Conservation (phyloP, 2,797 vertebrate genomes). For the Betta splendens region DNA sequence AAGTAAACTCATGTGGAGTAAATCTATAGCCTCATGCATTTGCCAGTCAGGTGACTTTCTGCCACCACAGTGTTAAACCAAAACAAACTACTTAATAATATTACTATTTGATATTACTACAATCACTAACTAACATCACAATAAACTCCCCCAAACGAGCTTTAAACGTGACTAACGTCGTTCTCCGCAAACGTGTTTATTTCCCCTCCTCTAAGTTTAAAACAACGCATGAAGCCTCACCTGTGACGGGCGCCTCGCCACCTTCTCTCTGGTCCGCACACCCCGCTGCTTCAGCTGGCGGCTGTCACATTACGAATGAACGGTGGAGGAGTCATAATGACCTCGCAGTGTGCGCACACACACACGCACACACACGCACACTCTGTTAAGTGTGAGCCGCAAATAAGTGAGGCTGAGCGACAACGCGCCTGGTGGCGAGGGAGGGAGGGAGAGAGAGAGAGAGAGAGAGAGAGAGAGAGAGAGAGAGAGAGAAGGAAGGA, state of each 20-base stretch:
- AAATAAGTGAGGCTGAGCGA: constrained; percentile 38
- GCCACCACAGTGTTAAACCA: not conserved
- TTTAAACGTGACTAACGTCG: no score
- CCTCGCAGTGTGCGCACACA: no score
- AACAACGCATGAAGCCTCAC: constrained; percentile 39
- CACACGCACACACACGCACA: no score
- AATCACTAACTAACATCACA: no score
- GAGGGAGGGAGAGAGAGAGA: constrained; percentile 12
- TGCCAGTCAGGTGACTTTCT: not conserved
- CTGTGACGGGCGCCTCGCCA: constrained; percentile 57
- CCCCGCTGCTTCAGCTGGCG: not conserved
- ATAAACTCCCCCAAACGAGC: no score
- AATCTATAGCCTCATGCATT: no score
- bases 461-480: constrained; percentile 2
- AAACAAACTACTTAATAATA: no score
- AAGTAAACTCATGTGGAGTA: no score
- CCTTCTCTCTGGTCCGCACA: constrained; percentile 8
- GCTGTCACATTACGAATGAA: constrained; percentile 18
- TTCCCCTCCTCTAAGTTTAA: no score
- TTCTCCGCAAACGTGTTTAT: no score
- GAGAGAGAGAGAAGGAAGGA: not conserved
- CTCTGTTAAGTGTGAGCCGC: constrained; percentile 21
- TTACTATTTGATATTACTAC: no score
- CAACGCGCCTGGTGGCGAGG: constrained; percentile 29
- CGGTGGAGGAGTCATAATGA: not conserved